phyloP scores from a whole-genome alignment of 2,113 vertebrate genomes.

The Myanophis thanlyinensis region DNA sequence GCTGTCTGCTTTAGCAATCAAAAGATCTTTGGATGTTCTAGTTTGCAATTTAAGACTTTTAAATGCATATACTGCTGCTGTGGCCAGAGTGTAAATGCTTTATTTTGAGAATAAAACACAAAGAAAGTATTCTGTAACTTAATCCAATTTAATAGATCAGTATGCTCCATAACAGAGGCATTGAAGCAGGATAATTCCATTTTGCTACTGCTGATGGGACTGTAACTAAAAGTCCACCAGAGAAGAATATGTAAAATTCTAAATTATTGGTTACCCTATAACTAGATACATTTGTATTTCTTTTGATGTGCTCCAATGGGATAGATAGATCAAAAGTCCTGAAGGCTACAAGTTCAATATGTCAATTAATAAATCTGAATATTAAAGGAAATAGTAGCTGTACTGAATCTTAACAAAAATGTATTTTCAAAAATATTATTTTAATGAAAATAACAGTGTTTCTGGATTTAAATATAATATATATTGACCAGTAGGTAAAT shows the following conservation, averaged over 20 bases:
- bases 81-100: neutral
- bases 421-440: neutral
- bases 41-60: neutral
- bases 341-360: neutral
- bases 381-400: neutral
- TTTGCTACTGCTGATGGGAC: neutral
- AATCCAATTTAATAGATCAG: slow-evolving; percentile 8
- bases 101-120: neutral
- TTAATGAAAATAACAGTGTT: neutral
- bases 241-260: neutral
- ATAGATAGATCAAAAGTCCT: neutral
- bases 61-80: neutral
- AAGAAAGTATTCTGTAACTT: neutral
- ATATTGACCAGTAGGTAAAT: neutral
- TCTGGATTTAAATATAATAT: neutral
- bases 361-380: neutral
- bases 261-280: neutral
- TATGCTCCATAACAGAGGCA: neutral
- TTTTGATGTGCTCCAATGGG: neutral
- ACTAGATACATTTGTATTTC: neutral
- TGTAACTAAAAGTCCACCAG: slow-evolving; percentile 7
- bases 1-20: neutral
- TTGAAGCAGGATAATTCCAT: neutral
- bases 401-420: neutral
- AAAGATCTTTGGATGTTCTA: neutral